Percentiles rank a stretch among this genome's conserved stretches.
Evolutionary conservation across 2,888 invertebrate genomes (phyloP).

Genomic region (Phorcus lineatus): DNA sequence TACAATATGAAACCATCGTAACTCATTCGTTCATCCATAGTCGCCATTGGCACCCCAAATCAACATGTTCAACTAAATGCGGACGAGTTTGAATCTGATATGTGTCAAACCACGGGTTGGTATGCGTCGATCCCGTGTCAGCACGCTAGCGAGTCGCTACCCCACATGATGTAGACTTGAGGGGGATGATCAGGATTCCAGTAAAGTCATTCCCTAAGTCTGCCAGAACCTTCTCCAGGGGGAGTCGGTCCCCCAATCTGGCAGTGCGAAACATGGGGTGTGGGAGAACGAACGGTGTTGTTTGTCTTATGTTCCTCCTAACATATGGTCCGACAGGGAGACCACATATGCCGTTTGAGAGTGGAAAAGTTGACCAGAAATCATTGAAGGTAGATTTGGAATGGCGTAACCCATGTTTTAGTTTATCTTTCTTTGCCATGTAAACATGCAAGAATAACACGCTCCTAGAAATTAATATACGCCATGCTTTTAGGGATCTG

Average conservation of each 20-base stretch:
- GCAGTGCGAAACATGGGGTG: background rate
- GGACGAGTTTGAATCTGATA: too few species aligned
- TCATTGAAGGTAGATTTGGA: constrained; percentile 24
- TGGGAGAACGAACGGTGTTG: background rate
- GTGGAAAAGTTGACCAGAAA: constrained; percentile 13
- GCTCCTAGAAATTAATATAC: constrained; percentile 7
- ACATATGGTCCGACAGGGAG: constrained; percentile 11
- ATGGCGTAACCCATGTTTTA: constrained; percentile 15
- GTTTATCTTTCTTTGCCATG: constrained; percentile 20
- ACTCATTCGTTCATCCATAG: too few species aligned
- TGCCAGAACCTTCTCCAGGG: background rate
- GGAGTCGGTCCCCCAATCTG: background rate
- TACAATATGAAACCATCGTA: too few species aligned
- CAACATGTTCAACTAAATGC: too few species aligned
- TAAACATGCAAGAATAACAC: constrained; percentile 28
- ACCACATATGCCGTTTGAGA: constrained; percentile 16
- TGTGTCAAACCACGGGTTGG: too few species aligned
- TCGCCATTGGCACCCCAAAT: too few species aligned
- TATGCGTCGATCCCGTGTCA: too few species aligned
- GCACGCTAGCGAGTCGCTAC: too few species aligned
- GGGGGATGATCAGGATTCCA: background rate
- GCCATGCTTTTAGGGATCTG: constrained; percentile 9
- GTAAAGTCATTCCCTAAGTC: constrained; percentile 3
- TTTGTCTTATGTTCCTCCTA: background rate
- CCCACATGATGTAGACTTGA: background rate